Conservation (phyloP, 2,113 vertebrate genomes). For the Bothrops jararaca region DNA sequence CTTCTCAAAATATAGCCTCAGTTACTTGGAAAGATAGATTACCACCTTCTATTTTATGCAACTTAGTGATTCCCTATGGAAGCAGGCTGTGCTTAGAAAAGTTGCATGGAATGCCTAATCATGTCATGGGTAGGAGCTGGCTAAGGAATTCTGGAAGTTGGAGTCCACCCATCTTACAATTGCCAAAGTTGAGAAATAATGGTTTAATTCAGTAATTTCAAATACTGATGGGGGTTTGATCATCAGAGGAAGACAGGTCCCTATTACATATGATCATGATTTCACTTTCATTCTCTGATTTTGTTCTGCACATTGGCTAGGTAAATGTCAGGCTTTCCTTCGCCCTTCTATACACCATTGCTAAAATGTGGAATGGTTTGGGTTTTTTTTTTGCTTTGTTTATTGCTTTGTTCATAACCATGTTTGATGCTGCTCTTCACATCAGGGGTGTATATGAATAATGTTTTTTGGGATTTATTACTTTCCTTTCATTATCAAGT, state of each 20-base stretch:
- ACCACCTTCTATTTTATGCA: background rate
- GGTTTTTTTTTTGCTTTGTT: background rate
- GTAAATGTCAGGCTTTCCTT: background rate
- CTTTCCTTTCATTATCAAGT: background rate
- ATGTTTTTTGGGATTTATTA: background rate
- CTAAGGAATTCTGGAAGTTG: no score
- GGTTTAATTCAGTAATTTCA: background rate
- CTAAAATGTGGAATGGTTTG: background rate
- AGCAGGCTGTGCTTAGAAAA: background rate
- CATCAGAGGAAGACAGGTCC: background rate
- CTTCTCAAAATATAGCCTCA: background rate
- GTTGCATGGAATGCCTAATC: background rate
- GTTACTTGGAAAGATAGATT: background rate
- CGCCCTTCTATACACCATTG: background rate
- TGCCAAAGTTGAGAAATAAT: background rate
- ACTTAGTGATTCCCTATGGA: background rate
- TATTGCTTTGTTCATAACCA: background rate
- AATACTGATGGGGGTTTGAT: background rate
- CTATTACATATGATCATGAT: background rate
- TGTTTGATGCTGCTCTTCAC: background rate
- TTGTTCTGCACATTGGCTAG: background rate
- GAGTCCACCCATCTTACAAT: no score
- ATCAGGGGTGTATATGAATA: background rate
- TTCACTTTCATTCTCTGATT: background rate
- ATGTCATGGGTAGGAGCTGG: background rate